These are phyloP conservation scores for Columba guinea DNA, from an alignment of 2,797 vertebrate species.

Conservation along the genomic window DNA sequence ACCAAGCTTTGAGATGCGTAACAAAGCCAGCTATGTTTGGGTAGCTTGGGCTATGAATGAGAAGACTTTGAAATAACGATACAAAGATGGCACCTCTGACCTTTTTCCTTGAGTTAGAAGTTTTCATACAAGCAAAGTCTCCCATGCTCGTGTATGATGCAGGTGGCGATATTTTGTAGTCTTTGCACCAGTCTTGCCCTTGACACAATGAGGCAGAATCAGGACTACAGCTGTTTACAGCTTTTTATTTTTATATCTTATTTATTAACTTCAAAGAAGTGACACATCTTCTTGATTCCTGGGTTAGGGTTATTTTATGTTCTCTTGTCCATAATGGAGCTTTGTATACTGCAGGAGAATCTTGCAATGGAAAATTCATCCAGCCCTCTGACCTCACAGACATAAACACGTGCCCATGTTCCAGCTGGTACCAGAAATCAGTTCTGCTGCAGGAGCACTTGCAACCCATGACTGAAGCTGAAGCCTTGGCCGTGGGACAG, in stretches of 20 bases:
- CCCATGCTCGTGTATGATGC: accelerated
- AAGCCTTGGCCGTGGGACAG: background rate
- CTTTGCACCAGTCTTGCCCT: background rate
- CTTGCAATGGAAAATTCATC: background rate
- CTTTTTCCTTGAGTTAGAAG: background rate
- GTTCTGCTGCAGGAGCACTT: background rate
- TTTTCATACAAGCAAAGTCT: background rate
- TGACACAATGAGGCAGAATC: background rate
- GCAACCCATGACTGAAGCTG: background rate
- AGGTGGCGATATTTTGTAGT: background rate
- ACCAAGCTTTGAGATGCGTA: background rate
- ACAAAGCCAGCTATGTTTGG: background rate
- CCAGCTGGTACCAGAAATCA: background rate
- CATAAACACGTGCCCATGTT: accelerated
- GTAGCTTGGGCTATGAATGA: background rate
- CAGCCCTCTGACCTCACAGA: background rate
- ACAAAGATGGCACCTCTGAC: background rate
- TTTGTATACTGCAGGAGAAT: background rate
- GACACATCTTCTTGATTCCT: background rate
- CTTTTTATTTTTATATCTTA: background rate
- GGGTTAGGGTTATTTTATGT: background rate
- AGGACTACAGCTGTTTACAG: background rate
- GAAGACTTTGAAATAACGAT: background rate
- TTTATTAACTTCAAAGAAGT: background rate
- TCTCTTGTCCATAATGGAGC: background rate